A percentile compares a stretch with the other conserved stretches of the same genome.
Evolutionary conservation across 2,797 vertebrate species (phyloP).

Genomic region (Notoglanidium macrostoma): DNA sequence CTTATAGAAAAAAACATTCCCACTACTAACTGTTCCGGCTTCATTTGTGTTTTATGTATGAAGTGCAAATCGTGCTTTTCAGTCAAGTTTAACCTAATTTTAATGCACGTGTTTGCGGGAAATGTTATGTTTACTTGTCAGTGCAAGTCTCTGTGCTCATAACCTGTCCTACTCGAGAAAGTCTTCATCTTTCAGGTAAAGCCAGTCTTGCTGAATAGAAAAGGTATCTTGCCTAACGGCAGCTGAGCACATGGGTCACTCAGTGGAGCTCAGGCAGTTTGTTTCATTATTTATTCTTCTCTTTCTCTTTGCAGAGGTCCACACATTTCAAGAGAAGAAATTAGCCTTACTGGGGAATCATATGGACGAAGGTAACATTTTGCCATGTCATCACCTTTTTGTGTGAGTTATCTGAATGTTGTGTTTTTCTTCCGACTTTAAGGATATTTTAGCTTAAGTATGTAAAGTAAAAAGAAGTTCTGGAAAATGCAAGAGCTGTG

Average conservation of each 20-base stretch:
- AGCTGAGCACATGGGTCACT: neutral
- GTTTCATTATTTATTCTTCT: conserved; percentile 35
- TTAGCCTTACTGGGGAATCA: conserved; percentile 81
- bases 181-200: conserved; percentile 43
- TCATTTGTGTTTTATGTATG: neutral
- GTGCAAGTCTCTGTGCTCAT: neutral
- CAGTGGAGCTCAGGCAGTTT: neutral
- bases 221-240: conserved; percentile 6
- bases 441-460: neutral
- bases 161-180: neutral
- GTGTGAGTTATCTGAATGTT: neutral
- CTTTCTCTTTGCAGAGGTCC: conserved; percentile 70
- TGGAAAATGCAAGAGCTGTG: neutral
- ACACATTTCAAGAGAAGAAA: conserved; percentile 80
- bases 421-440: no score
- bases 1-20: neutral
- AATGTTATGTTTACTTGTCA: conserved; percentile 1
- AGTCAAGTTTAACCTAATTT: neutral
- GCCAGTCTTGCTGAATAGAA: conserved; percentile 37
- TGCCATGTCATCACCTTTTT: neutral
- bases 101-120: neutral
- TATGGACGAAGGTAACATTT: conserved; percentile 83
- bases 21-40: neutral
- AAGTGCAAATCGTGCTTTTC: neutral
- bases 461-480: neutral